These are phyloP conservation scores for Drosophila seguyi DNA, from an alignment of 1,140 invertebrate species.

Conservation along the genomic window DNA sequence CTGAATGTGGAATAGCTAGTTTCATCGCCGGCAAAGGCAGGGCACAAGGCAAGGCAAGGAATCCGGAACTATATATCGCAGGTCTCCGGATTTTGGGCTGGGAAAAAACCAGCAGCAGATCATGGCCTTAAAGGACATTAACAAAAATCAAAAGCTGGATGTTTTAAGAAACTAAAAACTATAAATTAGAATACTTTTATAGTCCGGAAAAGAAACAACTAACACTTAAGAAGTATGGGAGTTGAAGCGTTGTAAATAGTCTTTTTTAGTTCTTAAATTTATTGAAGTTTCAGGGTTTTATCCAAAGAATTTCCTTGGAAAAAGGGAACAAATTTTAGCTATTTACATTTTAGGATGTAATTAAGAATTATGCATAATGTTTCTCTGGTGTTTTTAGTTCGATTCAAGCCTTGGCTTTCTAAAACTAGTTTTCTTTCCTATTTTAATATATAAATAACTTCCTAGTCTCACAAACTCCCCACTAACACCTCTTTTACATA, in stretches of 20 bases:
- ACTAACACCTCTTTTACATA: neutral
- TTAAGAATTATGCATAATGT: too few relatives aligned
- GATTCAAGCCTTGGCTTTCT: too few relatives aligned
- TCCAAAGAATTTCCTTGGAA: neutral
- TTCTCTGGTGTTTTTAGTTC: too few relatives aligned
- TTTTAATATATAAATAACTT: neutral
- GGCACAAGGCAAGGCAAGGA: neutral
- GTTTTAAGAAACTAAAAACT: neutral
- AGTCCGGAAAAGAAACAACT: neutral
- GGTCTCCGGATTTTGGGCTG: neutral
- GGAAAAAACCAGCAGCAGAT: neutral
- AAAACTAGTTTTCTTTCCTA: too few relatives aligned
- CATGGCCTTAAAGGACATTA: neutral
- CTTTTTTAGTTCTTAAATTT: too few relatives aligned
- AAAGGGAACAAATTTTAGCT: neutral
- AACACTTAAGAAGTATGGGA: neutral
- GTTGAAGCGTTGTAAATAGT: too few relatives aligned
- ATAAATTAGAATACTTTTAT: neutral
- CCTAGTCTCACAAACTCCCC: neutral
- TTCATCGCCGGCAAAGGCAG: conserved; percentile 9
- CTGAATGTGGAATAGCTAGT: conserved; percentile 72
- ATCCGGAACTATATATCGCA: neutral
- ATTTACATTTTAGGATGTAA: neutral
- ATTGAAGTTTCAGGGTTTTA: neutral
- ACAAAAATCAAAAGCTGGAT: neutral